Conservation (phyloP, 2,113 vertebrate genomes). For the Scartelaos histophorus region DNA sequence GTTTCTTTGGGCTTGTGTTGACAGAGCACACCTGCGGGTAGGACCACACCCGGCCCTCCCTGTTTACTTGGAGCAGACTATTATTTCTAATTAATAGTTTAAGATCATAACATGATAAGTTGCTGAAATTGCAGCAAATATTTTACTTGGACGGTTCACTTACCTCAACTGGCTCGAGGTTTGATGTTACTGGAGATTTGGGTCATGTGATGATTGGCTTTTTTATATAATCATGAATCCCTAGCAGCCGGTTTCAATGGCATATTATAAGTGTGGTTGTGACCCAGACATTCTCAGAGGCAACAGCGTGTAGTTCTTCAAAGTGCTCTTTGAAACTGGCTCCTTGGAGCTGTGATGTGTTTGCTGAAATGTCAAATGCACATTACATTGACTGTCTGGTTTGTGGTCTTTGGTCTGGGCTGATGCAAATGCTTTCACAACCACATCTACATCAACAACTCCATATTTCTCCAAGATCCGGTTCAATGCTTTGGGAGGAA, state of each 20-base stretch:
- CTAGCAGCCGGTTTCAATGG: background rate
- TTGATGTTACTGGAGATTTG: too few species aligned
- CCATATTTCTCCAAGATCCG: background rate
- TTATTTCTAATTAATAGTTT: background rate
- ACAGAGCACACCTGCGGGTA: constrained; percentile 44
- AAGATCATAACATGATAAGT: background rate
- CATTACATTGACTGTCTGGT: constrained; percentile 5
- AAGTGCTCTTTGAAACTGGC: constrained; percentile 24
- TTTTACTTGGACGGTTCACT: too few species aligned
- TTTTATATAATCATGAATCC: background rate
- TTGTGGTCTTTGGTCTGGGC: background rate
- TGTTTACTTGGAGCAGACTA: constrained; percentile 14
- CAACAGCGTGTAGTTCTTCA: constrained; percentile 13
- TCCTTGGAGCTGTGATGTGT: constrained; percentile 10
- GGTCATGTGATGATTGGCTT: too few species aligned
- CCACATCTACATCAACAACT: constrained; percentile 20
- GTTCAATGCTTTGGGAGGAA: background rate
- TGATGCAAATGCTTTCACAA: background rate
- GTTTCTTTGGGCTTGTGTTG: constrained; percentile 22
- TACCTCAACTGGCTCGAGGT: too few species aligned
- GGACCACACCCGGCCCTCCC: constrained; percentile 41
- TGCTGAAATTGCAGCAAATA: too few species aligned
- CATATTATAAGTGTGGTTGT: background rate
- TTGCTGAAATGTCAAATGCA: constrained; percentile 20
- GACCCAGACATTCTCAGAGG: constrained; percentile 9